A percentile compares a stretch with the other conserved stretches of the same genome.
phyloP scores from a whole-genome alignment of 2,797 vertebrate species.

The Eremophila alpestris region DNA sequence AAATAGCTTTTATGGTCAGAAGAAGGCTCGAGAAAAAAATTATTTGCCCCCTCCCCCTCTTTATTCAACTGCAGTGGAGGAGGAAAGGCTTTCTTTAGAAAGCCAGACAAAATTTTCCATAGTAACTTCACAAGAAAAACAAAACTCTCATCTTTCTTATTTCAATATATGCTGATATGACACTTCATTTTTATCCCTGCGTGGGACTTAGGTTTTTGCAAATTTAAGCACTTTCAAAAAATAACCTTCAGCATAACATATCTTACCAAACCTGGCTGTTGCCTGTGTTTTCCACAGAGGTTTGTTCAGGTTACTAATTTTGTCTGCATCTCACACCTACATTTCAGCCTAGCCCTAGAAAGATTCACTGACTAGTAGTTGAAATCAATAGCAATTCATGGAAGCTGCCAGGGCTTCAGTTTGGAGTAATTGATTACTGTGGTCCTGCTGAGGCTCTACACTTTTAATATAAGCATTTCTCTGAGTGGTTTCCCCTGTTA shows the following conservation, averaged over 20 bases:
- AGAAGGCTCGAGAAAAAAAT: not conserved
- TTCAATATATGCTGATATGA: slow-evolving; percentile 10
- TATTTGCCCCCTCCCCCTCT: not conserved
- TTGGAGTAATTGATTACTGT: slow-evolving; percentile 48
- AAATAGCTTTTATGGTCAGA: not conserved
- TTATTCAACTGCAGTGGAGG: not conserved
- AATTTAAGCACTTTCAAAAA: slow-evolving; percentile 35
- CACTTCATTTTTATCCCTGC: slow-evolving; percentile 17
- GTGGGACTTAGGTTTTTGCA: not conserved
- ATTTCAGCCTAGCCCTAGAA: not conserved
- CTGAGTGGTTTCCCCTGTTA: slow-evolving; percentile 33
- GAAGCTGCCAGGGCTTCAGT: slow-evolving; percentile 47
- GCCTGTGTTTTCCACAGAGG: not conserved
- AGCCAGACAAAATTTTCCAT: slow-evolving; percentile 1
- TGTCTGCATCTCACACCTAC: slow-evolving; percentile 35
- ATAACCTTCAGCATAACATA: not conserved
- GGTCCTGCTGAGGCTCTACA: slow-evolving; percentile 28
- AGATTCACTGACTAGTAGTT: not conserved
- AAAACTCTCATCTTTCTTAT: slow-evolving; percentile 1
- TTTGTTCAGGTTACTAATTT: slow-evolving; percentile 46
- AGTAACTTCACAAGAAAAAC: not conserved
- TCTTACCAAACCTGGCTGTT: not conserved
- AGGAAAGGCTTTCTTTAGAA: not conserved
- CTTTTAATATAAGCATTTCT: slow-evolving; percentile 40
- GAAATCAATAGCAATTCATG: slow-evolving; percentile 64